These are phyloP conservation scores for Iphiclides podalirius DNA, from an alignment of 2,888 invertebrate species.

Conservation along the genomic window DNA sequence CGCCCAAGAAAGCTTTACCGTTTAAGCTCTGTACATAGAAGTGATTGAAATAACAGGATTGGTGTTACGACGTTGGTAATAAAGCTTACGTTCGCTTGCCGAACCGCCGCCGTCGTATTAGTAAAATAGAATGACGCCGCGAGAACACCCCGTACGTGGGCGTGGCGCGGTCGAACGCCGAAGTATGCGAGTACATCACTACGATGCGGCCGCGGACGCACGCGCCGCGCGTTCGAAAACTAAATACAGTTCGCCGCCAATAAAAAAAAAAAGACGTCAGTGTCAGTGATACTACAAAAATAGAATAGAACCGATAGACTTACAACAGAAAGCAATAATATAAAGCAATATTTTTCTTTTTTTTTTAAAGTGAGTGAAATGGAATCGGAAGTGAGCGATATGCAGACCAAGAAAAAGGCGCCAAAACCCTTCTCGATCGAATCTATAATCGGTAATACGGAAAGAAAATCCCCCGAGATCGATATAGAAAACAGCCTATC, in stretches of 20 bases:
- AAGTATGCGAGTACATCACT: conserved; percentile 48
- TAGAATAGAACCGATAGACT: conserved; percentile 6
- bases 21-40: conserved; percentile 4
- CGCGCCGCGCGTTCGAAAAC: conserved; percentile 40
- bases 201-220: conserved; percentile 46
- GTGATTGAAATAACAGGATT: conserved; percentile 43
- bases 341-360: conserved; percentile 11
- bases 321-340: conserved; percentile 9
- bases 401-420: conserved; percentile 60
- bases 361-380: conserved; percentile 34
- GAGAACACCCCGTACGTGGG: conserved; percentile 75
- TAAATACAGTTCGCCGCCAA: conserved; percentile 22
- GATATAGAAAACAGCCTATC: conserved; percentile 69
- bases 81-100: conserved; percentile 67
- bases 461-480: conserved; percentile 70
- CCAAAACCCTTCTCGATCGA: conserved; percentile 83
- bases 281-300: conserved; percentile 18
- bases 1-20: not conserved
- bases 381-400: conserved; percentile 60
- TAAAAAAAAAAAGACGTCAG: conserved; percentile 2
- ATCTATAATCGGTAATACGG: conserved; percentile 74
- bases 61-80: conserved; percentile 55
- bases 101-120: conserved; percentile 44
- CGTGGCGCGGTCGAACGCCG: conserved; percentile 50
- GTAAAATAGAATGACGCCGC: conserved; percentile 63